phyloP scores from a whole-genome alignment of 2,888 invertebrate genomes.

The Deilephila porcellus region DNA sequence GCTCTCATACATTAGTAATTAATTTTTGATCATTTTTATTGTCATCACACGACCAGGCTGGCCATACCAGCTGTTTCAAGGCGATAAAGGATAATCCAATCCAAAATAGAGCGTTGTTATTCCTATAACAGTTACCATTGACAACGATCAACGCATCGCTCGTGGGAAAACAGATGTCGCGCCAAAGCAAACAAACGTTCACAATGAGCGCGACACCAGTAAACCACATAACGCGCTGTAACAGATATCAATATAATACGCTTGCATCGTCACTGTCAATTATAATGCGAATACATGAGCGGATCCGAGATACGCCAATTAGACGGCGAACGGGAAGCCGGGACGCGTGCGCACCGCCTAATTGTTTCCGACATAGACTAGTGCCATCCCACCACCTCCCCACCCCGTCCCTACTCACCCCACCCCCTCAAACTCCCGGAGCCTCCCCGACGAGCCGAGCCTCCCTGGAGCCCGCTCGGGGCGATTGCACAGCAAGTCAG shows the following conservation, averaged over 20 bases:
- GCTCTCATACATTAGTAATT: too few species aligned
- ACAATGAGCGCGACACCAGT: not conserved
- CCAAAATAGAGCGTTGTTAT: too few species aligned
- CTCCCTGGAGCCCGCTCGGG: constrained; percentile 46
- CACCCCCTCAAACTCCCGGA: constrained; percentile 35
- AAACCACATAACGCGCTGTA: constrained; percentile 23
- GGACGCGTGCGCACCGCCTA: constrained; percentile 79
- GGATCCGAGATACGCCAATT: constrained; percentile 79
- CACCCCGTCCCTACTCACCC: constrained; percentile 34
- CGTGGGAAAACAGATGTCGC: not conserved
- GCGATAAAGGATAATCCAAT: too few species aligned
- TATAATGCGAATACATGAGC: constrained; percentile 73
- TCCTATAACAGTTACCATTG: too few species aligned
- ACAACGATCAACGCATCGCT: not conserved
- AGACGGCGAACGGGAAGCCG: constrained; percentile 67
- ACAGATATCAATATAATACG: constrained; percentile 59
- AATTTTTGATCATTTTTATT: too few species aligned
- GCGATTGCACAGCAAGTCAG: constrained; percentile 48
- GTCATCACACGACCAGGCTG: too few species aligned
- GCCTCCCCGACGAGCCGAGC: constrained; percentile 33
- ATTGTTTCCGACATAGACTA: constrained; percentile 74
- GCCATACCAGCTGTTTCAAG: too few species aligned
- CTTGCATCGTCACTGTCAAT: constrained; percentile 65
- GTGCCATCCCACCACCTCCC: constrained; percentile 44
- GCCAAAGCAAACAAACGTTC: not conserved